phyloP scores from a whole-genome alignment of 2,797 vertebrate species.

The Aeoliscus strigatus region DNA sequence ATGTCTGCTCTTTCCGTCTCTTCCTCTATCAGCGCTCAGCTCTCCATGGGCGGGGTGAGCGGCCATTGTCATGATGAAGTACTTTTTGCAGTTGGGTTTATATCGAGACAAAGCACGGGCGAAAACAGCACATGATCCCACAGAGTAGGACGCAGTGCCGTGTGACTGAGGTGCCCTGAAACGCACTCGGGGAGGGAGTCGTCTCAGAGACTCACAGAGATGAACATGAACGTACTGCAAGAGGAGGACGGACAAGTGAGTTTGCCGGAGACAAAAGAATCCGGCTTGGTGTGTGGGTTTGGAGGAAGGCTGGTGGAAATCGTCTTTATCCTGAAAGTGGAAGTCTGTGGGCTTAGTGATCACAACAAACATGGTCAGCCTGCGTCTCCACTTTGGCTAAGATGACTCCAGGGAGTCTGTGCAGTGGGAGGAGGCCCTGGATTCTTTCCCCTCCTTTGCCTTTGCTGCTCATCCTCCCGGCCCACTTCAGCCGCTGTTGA shows the following conservation, averaged over 20 bases:
- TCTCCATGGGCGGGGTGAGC: conserved; percentile 9
- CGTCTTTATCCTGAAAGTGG: conserved; percentile 50
- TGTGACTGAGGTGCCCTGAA: conserved; percentile 13
- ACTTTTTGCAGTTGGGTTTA: conserved; percentile 17
- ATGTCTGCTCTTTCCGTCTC: conserved; percentile 33
- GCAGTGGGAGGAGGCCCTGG: conserved; percentile 51
- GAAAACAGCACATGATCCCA: conserved; percentile 15
- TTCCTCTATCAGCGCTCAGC: conserved; percentile 34
- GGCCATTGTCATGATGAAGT: conserved; percentile 10
- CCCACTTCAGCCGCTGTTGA: conserved; percentile 60
- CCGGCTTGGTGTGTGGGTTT: conserved; percentile 50
- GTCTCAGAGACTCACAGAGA: conserved; percentile 2
- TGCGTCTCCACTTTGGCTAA: conserved; percentile 46
- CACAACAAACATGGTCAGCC: conserved; percentile 45
- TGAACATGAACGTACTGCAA: conserved; percentile 15
- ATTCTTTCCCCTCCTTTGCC: conserved; percentile 27
- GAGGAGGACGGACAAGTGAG: conserved; percentile 12
- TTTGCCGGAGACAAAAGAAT: conserved; percentile 26
- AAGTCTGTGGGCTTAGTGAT: conserved; percentile 46
- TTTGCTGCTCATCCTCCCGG: conserved; percentile 36
- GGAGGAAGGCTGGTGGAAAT: conserved; percentile 42
- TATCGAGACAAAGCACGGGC: conserved; percentile 14
- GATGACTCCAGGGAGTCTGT: conserved; percentile 55
- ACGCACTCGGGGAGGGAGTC: conserved; percentile 21
- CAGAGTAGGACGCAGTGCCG: conserved; percentile 3